Evolutionary conservation across 1,140 invertebrate species (phyloP).

Genomic region (Microplitis demolitor): DNA sequence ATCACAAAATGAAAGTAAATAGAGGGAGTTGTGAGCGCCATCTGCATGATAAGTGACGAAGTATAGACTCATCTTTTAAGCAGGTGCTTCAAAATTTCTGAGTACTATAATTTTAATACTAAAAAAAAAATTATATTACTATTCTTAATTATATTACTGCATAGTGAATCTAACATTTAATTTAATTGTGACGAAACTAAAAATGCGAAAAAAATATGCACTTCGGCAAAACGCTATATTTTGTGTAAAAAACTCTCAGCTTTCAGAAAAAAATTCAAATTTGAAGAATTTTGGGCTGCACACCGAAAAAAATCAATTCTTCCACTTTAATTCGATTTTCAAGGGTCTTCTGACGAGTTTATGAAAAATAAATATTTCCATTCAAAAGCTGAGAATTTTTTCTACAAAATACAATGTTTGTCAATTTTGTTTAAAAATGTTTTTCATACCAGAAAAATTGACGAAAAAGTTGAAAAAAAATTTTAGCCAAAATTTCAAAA

Average conservation of each 20-base stretch:
- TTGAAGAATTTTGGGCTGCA: slow-evolving; percentile 3
- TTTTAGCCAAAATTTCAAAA: too few relatives aligned
- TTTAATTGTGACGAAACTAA: too few relatives aligned
- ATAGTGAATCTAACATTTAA: too few relatives aligned
- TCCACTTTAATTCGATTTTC: slow-evolving; percentile 10
- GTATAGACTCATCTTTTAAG: background rate
- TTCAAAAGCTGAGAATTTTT: background rate
- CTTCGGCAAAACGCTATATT: background rate
- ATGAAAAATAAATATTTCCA: background rate
- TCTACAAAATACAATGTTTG: too few relatives aligned
- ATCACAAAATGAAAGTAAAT: background rate
- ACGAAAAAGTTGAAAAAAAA: too few relatives aligned
- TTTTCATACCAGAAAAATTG: too few relatives aligned
- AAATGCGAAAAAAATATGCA: background rate
- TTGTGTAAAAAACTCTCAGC: background rate
- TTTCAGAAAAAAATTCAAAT: slow-evolving; percentile 9
- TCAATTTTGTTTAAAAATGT: too few relatives aligned
- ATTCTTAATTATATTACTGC: too few relatives aligned
- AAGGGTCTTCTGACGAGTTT: slow-evolving; percentile 2
- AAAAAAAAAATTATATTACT: background rate
- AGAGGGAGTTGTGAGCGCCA: slow-evolving; percentile 10
- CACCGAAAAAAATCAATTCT: slow-evolving; percentile 4
- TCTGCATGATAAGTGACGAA: background rate
- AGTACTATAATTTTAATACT: background rate
- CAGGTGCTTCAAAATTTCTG: background rate